phyloP scores from a whole-genome alignment of 2,113 vertebrate genomes.

The Ceuthmochares aereus region DNA sequence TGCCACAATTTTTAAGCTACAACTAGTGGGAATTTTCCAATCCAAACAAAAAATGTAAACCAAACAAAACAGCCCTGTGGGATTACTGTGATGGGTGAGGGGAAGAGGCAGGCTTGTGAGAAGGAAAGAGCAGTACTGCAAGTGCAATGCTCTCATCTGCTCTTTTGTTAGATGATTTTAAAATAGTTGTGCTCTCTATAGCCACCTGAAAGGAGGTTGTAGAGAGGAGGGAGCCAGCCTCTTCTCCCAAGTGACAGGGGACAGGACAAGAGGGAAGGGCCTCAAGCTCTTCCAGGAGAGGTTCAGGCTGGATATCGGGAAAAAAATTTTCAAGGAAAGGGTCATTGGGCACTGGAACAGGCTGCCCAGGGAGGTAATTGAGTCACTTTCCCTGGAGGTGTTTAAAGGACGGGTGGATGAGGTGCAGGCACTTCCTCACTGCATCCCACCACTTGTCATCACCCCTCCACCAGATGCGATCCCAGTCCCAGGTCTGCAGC shows the following conservation, averaged over 20 bases:
- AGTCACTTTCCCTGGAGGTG: too few species aligned
- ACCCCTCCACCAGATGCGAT: rapidly evolving
- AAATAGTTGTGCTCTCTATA: neutral
- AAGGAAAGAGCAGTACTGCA: neutral
- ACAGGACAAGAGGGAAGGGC: too few species aligned
- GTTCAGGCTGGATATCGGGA: too few species aligned
- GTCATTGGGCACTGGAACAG: too few species aligned
- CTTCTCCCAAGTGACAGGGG: too few species aligned
- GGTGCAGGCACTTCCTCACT: too few species aligned
- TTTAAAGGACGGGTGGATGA: too few species aligned
- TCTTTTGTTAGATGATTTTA: neutral
- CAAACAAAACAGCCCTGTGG: neutral
- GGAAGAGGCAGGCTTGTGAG: neutral
- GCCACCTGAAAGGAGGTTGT: too few species aligned
- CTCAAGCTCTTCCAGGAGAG: too few species aligned
- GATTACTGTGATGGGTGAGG: neutral
- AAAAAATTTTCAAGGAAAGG: too few species aligned
- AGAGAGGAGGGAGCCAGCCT: too few species aligned
- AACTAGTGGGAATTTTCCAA: neutral
- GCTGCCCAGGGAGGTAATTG: too few species aligned
- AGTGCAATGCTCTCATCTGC: neutral
- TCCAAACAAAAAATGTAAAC: constrained; percentile 14
- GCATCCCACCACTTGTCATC: neutral
- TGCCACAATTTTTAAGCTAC: constrained; percentile 1
- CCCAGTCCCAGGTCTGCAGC: neutral